Conservation (phyloP, 2,888 invertebrate genomes). For the Parasteatoda lunata region DNA sequence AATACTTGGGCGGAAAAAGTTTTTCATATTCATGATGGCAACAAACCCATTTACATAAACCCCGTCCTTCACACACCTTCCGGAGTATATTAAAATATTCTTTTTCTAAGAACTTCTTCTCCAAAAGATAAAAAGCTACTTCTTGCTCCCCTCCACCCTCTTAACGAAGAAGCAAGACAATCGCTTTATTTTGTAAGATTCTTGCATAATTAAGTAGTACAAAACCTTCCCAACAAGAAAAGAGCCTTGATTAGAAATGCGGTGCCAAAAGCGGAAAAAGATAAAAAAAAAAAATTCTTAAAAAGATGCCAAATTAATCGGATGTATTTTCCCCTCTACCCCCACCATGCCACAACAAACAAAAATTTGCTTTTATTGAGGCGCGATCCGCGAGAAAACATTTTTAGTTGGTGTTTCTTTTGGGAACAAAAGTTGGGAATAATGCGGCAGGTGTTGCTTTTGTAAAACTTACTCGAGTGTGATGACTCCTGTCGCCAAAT, state of each 20-base stretch:
- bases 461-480: constrained; percentile 51
- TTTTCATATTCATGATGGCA: constrained; percentile 67
- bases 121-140: constrained; percentile 28
- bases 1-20: constrained; percentile 54
- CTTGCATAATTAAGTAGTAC: constrained; percentile 68
- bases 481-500: constrained; percentile 10
- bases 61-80: constrained; percentile 31
- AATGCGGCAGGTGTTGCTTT: constrained; percentile 66
- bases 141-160: constrained; percentile 31
- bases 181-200: constrained; percentile 67
- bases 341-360: constrained; percentile 46
- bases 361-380: constrained; percentile 68
- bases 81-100: constrained; percentile 64
- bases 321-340: constrained; percentile 35
- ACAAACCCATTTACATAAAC: constrained; percentile 66
- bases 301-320: constrained; percentile 62
- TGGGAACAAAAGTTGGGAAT: constrained; percentile 55
- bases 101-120: constrained; percentile 8
- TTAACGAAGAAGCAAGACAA: constrained; percentile 44
- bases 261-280: constrained; percentile 53
- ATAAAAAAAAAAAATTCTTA: constrained; percentile 34
- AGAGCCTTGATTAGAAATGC: constrained; percentile 8
- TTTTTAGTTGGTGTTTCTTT: constrained; percentile 65
- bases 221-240: constrained; percentile 63
- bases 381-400: constrained; percentile 64